Evolutionary conservation across 2,888 invertebrate species (phyloP).

Genomic region (Frankliniella fusca): DNA sequence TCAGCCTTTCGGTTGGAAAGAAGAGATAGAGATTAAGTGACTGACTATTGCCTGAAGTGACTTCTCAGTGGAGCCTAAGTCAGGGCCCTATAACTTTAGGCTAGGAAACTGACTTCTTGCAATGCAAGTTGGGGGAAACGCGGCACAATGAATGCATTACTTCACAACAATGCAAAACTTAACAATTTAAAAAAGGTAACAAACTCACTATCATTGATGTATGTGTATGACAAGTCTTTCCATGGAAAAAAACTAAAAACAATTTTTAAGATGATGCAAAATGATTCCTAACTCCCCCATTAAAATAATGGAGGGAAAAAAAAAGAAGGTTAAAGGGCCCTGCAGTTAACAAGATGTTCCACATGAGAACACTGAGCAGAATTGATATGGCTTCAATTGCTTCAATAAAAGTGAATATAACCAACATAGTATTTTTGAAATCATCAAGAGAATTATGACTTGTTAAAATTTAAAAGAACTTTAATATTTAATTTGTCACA

Average conservation of each 20-base stretch:
- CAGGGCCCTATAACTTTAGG: no score
- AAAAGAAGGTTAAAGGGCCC: no score
- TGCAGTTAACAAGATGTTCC: neutral
- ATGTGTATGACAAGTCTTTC: no score
- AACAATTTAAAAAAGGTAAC: no score
- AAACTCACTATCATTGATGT: neutral
- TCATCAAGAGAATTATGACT: neutral
- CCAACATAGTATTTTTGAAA: neutral
- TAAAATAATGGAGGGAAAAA: no score
- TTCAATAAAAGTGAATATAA: neutral
- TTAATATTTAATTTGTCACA: conserved; percentile 22
- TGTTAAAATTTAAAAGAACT: neutral
- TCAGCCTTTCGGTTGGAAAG: conserved; percentile 12
- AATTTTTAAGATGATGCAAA: no score
- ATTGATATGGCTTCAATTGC: conserved; percentile 14
- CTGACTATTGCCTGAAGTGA: conserved; percentile 14
- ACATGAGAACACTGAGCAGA: conserved; percentile 2
- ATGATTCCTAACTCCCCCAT: no score
- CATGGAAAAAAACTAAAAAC: no score
- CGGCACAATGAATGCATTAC: no score
- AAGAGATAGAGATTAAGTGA: conserved; percentile 2
- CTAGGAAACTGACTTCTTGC: no score
- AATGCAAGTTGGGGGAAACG: no score
- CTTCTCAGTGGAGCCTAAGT: neutral
- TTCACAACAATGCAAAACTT: no score